Percentiles rank a stretch among this genome's conserved stretches.
These are phyloP conservation scores for Diogma glabrata DNA, from an alignment of 2,888 invertebrate genomes.

Conservation along the genomic window DNA sequence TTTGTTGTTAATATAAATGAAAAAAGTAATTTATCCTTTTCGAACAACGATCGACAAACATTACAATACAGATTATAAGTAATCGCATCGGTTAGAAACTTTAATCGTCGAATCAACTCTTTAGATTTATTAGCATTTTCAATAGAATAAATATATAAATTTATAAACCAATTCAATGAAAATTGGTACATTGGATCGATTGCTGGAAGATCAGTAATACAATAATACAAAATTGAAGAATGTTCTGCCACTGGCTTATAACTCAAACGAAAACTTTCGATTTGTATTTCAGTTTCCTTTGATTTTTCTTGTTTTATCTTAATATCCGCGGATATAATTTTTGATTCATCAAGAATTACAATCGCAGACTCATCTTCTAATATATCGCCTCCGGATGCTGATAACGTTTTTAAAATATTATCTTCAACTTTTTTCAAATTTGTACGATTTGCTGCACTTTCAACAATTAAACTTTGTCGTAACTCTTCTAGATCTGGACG, in stretches of 20 bases:
- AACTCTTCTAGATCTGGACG: constrained; percentile 79
- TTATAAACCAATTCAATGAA: constrained; percentile 84
- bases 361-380: constrained; percentile 86
- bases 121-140: constrained; percentile 41
- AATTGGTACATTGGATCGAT: constrained; percentile 95
- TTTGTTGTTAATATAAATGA: constrained; percentile 62
- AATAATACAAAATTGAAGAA: constrained; percentile 79
- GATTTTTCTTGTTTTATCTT: constrained; percentile 73
- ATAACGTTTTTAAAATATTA: constrained; percentile 73
- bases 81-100: constrained; percentile 68
- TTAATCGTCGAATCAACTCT: constrained; percentile 60
- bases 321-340: constrained; percentile 68
- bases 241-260: constrained; percentile 80
- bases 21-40: constrained; percentile 77
- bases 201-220: constrained; percentile 71
- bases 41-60: constrained; percentile 82
- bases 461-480: constrained; percentile 64
- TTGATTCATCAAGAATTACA: constrained; percentile 75
- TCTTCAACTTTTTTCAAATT: constrained; percentile 79
- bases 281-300: constrained; percentile 69
- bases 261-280: constrained; percentile 65
- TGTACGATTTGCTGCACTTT: constrained; percentile 67
- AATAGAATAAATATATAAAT: constrained; percentile 42
- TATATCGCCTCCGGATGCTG: constrained; percentile 75
- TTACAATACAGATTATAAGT: constrained; percentile 74